Base-by-base conservation (phyloP, 2,113 vertebrate species). In the Nycticryphes semicollaris region DNA sequence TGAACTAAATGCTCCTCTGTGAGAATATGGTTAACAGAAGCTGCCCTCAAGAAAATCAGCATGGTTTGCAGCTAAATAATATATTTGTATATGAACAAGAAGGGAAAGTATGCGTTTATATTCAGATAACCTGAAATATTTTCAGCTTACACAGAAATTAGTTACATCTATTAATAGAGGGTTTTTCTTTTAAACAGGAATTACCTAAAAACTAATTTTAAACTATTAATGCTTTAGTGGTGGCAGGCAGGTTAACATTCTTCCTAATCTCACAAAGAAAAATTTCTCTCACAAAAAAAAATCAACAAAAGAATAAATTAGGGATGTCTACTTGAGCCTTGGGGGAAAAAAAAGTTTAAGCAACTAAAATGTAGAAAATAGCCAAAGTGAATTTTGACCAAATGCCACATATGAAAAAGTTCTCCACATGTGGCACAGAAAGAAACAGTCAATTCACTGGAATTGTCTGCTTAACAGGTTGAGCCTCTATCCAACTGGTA, bases 401-500 rank as follows among this genome's bases (percentile, higher is more conserved):
- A 97, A 80, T 75, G 53, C 81, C 68, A 87, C 70, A 82, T 87
- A 92, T 48, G 67, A 76, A 93, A 76, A 91, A 54, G 68, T 76
- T 89, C 84, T 76, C 80, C 77, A 91, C 94, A 92, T 45, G 47
- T 84, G 94, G 94, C 77, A 25, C 68, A 66, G 88, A 69, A 88
- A 56, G 93, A 93, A 97, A 96, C 89, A 95, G 90, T 64, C 94
- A 90, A 91, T 86, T 93, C 94, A 51, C 86, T 96, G 78, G 89
- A 85, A 84, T 87, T 51, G 87, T 86, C 94, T 90, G 89, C 92
- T 69, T 89, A 97, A 76, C 81, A 85, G 94, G 96, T 90, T 97
- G 79, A 66, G 96, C 96, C 95, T 97, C 95, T 89, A 20, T 59
- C 96, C 96, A 96, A 97, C 95, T 97, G 98, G 97, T 93, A 98